phyloP scores from a whole-genome alignment of 2,888 invertebrate genomes.

The Thumatha senex region DNA sequence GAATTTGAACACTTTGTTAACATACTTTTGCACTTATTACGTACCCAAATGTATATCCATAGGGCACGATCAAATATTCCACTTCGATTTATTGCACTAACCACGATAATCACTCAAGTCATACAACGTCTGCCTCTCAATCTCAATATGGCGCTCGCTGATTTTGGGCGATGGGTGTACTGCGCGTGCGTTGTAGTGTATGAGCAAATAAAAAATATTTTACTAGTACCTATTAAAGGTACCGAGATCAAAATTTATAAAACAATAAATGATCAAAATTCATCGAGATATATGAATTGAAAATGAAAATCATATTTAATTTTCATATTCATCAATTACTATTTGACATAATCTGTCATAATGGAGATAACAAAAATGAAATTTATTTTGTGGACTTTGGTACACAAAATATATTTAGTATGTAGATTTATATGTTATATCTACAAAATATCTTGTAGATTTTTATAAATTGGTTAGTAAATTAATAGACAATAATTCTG shows the following conservation, averaged over 20 bases:
- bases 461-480: too few species aligned
- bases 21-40: constrained; percentile 71
- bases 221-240: constrained; percentile 51
- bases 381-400: constrained; percentile 8
- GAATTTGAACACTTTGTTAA: constrained; percentile 49
- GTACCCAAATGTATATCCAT: constrained; percentile 84
- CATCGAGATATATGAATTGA: constrained; percentile 46
- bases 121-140: constrained; percentile 89
- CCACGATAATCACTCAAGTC: constrained; percentile 83
- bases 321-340: constrained; percentile 69
- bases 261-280: constrained; percentile 40
- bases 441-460: too few species aligned
- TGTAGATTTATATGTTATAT: too few species aligned
- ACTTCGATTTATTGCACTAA: constrained; percentile 83
- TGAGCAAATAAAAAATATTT: constrained; percentile 68
- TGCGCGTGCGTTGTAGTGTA: constrained; percentile 82
- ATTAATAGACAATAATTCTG: too few species aligned
- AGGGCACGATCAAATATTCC: constrained; percentile 82
- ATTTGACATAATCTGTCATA: constrained; percentile 61
- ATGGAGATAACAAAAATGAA: not conserved
- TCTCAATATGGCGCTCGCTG: constrained; percentile 90
- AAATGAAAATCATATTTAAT: constrained; percentile 59
- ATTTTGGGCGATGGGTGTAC: constrained; percentile 82
- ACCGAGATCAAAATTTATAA: constrained; percentile 44
- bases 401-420: too few species aligned